Evolutionary conservation across 2,888 invertebrate genomes (phyloP).

Genomic region (Cataglyphis altisquamis): DNA sequence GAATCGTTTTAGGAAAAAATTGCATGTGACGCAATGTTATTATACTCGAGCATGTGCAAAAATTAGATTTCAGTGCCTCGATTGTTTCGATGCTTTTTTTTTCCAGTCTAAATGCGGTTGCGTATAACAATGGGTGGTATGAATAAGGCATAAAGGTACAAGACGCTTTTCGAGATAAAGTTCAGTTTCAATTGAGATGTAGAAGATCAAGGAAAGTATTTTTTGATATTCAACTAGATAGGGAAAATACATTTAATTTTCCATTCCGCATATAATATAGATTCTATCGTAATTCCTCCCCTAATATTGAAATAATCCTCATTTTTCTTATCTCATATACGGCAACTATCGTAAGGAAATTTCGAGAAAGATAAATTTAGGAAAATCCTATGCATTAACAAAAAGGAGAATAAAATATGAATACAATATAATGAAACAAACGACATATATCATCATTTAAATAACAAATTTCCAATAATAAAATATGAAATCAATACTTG

Average conservation of each 20-base stretch:
- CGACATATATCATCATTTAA: neutral
- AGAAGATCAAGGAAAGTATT: neutral
- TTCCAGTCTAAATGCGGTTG: neutral
- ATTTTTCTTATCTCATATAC: neutral
- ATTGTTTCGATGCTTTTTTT: conserved; percentile 27
- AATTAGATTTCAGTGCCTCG: conserved; percentile 26
- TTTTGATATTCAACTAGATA: neutral
- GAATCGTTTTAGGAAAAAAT: conserved; percentile 46
- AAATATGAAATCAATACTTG: conserved; percentile 11
- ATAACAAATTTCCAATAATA: neutral
- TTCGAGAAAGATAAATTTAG: neutral
- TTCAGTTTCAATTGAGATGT: conserved; percentile 1
- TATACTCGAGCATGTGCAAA: conserved; percentile 34
- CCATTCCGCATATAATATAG: neutral
- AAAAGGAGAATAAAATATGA: neutral
- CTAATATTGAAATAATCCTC: conserved; percentile 1
- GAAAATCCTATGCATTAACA: neutral
- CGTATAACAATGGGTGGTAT: neutral
- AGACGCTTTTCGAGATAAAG: neutral
- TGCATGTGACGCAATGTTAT: conserved; percentile 18
- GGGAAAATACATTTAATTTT: neutral
- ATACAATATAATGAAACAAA: neutral
- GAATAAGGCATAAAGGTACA: neutral
- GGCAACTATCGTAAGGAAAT: neutral
- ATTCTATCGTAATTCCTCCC: neutral